Percentiles rank a stretch among this genome's conserved stretches.
Evolutionary conservation across 1,140 invertebrate species (phyloP).

Genomic region (Sinonovacula constricta): DNA sequence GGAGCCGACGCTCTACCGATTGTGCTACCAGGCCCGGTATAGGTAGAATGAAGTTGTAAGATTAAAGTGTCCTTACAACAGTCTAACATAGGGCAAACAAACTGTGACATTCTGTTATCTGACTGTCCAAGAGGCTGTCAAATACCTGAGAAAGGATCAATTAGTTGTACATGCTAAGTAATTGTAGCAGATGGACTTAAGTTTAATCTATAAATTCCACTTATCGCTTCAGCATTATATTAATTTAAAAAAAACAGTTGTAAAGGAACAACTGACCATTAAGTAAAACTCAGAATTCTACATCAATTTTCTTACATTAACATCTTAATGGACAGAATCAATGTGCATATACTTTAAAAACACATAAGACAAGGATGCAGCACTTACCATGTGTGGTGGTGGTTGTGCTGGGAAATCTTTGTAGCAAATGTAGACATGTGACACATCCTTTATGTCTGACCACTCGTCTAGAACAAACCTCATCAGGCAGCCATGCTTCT

Average conservation of each 20-base stretch:
- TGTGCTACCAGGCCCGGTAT: no score
- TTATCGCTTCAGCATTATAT: no score
- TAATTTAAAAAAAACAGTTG: not conserved
- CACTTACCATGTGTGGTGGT: conserved; percentile 14
- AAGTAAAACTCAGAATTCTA: not conserved
- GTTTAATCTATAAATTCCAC: no score
- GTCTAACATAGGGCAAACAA: no score
- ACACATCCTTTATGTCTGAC: conserved; percentile 30
- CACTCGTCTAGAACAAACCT: conserved; percentile 22
- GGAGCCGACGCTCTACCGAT: no score
- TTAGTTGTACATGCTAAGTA: no score
- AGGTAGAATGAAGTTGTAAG: no score
- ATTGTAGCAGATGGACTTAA: no score
- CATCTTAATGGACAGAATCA: not conserved
- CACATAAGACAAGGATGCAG: not conserved
- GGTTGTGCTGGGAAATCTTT: conserved; percentile 9
- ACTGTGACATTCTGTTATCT: no score
- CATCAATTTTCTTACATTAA: not conserved
- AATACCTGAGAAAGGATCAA: no score
- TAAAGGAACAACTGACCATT: not conserved
- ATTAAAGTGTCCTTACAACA: no score
- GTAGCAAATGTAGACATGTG: conserved; percentile 25
- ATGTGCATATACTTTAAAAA: not conserved
- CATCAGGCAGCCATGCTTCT: conserved; percentile 12
- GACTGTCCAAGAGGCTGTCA: no score